phyloP scores from a whole-genome alignment of 2,797 vertebrate species.

The Paguma larvata region DNA sequence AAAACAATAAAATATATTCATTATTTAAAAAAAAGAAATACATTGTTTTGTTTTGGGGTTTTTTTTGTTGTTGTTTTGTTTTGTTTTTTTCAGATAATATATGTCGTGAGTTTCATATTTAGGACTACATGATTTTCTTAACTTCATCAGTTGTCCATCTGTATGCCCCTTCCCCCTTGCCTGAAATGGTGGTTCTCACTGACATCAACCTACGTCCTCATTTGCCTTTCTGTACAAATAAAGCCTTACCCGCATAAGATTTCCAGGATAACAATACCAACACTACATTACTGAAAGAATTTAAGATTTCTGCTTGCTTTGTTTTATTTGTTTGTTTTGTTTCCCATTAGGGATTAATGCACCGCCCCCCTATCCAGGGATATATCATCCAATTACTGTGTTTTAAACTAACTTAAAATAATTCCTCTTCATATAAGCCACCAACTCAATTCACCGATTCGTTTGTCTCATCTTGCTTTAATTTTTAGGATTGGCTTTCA shows the following conservation, averaged over 20 bases:
- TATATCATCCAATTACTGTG: neutral
- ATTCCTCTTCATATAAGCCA: neutral
- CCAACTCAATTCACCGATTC: conserved; percentile 17
- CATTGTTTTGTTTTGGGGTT: too few species aligned
- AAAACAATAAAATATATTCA: neutral
- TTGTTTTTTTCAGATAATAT: neutral
- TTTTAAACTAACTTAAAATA: conserved; percentile 26
- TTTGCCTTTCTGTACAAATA: neutral
- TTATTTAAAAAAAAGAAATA: neutral
- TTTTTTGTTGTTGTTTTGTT: neutral
- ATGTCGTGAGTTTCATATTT: neutral
- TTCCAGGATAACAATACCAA: neutral
- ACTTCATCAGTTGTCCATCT: neutral
- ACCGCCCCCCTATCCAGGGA: neutral
- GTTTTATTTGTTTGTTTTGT: neutral
- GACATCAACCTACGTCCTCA: neutral
- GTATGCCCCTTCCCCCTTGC: neutral
- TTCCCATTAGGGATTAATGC: neutral
- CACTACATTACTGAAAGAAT: neutral
- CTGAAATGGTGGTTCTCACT: neutral
- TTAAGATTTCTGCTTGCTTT: neutral
- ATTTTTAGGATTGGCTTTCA: neutral
- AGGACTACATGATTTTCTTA: neutral
- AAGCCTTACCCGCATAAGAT: neutral
- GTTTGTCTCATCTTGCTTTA: conserved; percentile 22